A percentile compares a stretch with the other conserved stretches of the same genome.
phyloP scores from a whole-genome alignment of 2,113 vertebrate genomes.

The Dendropsophus ebraccatus region DNA sequence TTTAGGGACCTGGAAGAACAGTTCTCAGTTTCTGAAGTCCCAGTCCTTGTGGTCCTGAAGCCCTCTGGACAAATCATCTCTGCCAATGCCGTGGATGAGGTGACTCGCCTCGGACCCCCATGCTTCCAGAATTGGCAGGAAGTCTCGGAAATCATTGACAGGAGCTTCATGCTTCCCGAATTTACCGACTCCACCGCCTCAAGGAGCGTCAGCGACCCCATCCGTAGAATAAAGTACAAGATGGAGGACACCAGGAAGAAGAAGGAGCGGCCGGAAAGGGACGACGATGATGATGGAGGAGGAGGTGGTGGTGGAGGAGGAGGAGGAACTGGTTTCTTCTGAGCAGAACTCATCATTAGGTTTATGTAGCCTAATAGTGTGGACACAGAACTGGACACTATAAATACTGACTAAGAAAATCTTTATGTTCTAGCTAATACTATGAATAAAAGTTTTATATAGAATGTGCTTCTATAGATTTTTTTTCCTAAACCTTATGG shows the following conservation, averaged over 20 bases:
- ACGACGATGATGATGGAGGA: background rate
- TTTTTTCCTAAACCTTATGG: too few relatives aligned
- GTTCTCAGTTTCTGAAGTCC: constrained; percentile 79
- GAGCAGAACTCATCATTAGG: background rate
- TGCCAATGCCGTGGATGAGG: constrained; percentile 79
- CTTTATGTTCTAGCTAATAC: background rate
- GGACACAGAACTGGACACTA: background rate
- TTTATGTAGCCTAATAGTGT: background rate
- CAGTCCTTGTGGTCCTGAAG: constrained; percentile 85
- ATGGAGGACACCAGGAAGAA: constrained; percentile 66
- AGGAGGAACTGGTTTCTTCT: constrained; percentile 43
- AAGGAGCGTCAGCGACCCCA: constrained; percentile 79
- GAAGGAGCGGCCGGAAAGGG: background rate
- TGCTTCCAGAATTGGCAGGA: constrained; percentile 90
- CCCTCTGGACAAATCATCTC: constrained; percentile 82
- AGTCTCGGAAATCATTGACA: constrained; percentile 82
- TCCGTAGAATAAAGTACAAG: constrained; percentile 85
- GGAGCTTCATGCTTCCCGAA: constrained; percentile 81
- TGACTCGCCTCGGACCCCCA: constrained; percentile 71
- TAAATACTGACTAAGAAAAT: background rate
- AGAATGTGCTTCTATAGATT: background rate
- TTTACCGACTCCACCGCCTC: constrained; percentile 74
- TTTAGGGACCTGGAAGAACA: constrained; percentile 81
- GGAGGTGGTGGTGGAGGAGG: constrained; percentile 16
- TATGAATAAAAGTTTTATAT: background rate